Evolutionary conservation across 2,797 vertebrate genomes (phyloP), one percentile per base, ranked within the genome.

Genomic region (Gymnothorax reevesii): DNA sequence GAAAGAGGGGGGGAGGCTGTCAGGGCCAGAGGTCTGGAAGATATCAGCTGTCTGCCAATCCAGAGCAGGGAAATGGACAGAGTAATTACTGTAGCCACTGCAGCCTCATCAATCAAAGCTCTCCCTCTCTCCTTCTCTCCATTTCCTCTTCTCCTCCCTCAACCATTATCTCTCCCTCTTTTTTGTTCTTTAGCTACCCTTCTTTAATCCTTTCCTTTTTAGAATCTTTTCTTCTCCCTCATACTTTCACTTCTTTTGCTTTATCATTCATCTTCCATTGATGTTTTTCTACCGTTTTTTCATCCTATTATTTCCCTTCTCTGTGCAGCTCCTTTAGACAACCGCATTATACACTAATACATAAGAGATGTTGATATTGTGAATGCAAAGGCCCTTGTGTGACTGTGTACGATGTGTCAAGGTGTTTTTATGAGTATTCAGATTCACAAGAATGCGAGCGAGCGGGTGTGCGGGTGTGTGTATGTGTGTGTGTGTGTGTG

Each of bases 1-100:
- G 88, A 86, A 82, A 86, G 71, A 75, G 42, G 54, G 84, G 25
- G 79, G 86, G 42, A 25, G 54, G 42, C 84, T 88, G 89, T 89
- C 88, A 86, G 84, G 83, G 86, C 87, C 86, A 86, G 60, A 82
- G 87, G 88, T 88, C 90, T 91, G 89, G 87, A 88, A 87, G 87
- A 89, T 88, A 91, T 92, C 91, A 90, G 87, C 88, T 62, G 88
- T 86, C 90, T 91, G 91, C 88, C 89, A 90, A 87, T 88, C 89
- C 88, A 88, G 85, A 82, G 86, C 57, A n/a, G 54, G 55, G 80
- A 57, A 57, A 57, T 57, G 55, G 87, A 90, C 86, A 87, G 84
- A 86, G 85, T 83, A 85, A 89, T 89, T 86, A 90, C 87, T 85
- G 87, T 86, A 62, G 86, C 85, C 84, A 57, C 64, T 87, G 87